Evolutionary conservation across 2,113 vertebrate genomes (phyloP).

Genomic region (Lichenostomus cassidix): DNA sequence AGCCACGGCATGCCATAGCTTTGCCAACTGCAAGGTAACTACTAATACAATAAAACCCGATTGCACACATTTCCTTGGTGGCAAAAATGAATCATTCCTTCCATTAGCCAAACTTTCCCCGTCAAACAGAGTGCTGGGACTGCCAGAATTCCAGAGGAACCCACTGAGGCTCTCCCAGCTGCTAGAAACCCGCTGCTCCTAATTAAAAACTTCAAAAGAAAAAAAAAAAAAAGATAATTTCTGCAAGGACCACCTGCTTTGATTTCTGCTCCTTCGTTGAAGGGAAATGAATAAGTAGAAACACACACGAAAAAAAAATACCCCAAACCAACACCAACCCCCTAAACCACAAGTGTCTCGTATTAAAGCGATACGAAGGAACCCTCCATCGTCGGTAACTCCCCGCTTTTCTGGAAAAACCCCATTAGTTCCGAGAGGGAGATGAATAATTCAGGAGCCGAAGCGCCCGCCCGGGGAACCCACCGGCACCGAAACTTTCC

Average conservation of each 20-base stretch:
- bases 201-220: constrained; percentile 54
- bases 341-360: background rate
- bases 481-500: constrained; percentile 49
- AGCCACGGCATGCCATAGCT: background rate
- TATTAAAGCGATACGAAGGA: background rate
- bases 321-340: background rate
- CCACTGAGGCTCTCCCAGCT: background rate
- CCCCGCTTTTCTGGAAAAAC: constrained; percentile 67
- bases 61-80: background rate
- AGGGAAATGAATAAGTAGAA: background rate
- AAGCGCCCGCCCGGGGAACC: background rate
- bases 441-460: constrained; percentile 9
- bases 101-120: constrained; percentile 18
- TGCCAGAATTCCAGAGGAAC: background rate
- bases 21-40: background rate
- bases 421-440: constrained; percentile 38
- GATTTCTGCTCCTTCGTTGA: background rate
- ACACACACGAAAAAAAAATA: background rate
- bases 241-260: background rate
- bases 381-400: background rate
- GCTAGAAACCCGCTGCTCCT: background rate
- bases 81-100: constrained; percentile 15
- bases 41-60: background rate
- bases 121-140: background rate
- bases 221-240: background rate